phyloP scores from a whole-genome alignment of 2,797 vertebrate genomes.

The Pipistrellus kuhlii region DNA sequence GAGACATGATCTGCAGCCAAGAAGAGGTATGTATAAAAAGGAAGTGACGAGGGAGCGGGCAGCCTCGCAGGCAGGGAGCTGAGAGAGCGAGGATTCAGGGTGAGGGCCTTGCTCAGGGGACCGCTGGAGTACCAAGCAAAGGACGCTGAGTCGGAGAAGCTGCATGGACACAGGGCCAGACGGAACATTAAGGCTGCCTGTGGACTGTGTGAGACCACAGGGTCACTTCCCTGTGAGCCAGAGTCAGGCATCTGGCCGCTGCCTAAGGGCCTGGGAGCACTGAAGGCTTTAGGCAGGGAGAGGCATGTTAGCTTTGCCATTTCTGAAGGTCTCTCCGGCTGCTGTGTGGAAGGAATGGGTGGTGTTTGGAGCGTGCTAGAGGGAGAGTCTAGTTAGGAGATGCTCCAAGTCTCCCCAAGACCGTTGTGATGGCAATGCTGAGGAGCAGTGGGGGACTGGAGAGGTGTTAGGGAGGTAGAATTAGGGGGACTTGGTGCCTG shows the following conservation, averaged over 20 bases:
- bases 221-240: neutral
- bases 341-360: neutral
- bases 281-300: neutral
- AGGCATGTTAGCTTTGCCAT: neutral
- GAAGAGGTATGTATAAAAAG: neutral
- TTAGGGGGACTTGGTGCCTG: too few relatives aligned
- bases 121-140: neutral
- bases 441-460: neutral
- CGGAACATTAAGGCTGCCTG: neutral
- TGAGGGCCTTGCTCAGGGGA: neutral
- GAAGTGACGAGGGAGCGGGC: neutral
- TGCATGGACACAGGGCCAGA: neutral
- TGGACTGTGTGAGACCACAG: accelerated
- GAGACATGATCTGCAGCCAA: neutral
- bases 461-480: neutral
- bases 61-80: neutral
- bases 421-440: neutral
- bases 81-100: accelerated
- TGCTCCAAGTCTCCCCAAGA: neutral
- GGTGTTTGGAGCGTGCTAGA: accelerated
- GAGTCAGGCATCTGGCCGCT: neutral
- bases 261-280: neutral
- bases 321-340: neutral
- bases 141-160: neutral
- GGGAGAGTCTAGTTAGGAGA: neutral